Conservation (phyloP, 1,140 invertebrate species). For the Drosophila arawakana region DNA sequence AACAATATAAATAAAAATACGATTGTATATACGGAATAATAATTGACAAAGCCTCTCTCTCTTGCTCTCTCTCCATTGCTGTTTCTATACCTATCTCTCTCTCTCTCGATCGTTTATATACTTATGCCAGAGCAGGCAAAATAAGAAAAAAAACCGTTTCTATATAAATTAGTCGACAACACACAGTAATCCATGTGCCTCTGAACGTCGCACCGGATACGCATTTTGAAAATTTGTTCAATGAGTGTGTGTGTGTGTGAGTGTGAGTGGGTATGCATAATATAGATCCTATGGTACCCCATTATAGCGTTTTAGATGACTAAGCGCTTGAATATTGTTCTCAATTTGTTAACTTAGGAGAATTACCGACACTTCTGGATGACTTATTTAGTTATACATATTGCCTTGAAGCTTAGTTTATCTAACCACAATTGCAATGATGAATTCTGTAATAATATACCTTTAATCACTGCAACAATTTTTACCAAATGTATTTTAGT, state of each 20-base stretch:
- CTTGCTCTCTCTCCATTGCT: not conserved
- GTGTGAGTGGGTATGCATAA: constrained; percentile 34
- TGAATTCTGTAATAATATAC: no score
- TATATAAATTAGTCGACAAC: constrained; percentile 53
- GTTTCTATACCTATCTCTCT: not conserved
- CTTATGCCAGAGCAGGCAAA: constrained; percentile 46
- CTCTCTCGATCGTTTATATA: constrained; percentile 1
- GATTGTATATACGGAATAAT: constrained; percentile 45
- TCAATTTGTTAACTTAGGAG: constrained; percentile 7
- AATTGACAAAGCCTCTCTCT: constrained; percentile 10
- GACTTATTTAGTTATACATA: not conserved
- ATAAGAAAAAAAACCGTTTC: constrained; percentile 26
- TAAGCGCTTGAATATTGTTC: constrained; percentile 22
- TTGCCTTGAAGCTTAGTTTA: not conserved
- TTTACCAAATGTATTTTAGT: no score
- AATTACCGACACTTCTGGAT: constrained; percentile 10
- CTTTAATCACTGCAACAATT: no score
- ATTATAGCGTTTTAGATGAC: constrained; percentile 28
- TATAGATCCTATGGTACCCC: constrained; percentile 21
- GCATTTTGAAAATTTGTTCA: constrained; percentile 53
- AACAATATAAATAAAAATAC: constrained; percentile 40
- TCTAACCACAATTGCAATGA: not conserved
- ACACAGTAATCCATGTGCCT: constrained; percentile 41
- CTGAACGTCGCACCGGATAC: constrained; percentile 49
- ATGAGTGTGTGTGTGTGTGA: constrained; percentile 13